phyloP scores from a whole-genome alignment of 2,888 invertebrate genomes.

The Antheraea yamamai region DNA sequence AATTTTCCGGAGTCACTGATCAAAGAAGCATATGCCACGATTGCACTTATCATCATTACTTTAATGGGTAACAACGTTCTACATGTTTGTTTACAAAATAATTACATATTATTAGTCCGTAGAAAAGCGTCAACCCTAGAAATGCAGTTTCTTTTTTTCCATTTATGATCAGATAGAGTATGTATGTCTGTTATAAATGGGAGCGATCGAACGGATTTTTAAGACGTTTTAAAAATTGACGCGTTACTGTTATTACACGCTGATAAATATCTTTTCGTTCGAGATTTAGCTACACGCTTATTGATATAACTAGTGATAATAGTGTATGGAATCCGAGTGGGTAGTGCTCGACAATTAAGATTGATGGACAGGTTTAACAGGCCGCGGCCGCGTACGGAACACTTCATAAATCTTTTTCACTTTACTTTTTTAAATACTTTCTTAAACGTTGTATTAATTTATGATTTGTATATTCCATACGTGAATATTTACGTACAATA shows the following conservation, averaged over 20 bases:
- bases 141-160: conserved; percentile 23
- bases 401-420: conserved; percentile 1
- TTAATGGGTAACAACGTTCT: not conserved
- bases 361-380: conserved; percentile 12
- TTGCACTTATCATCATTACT: not conserved
- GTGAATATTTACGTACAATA: not conserved
- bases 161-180: conserved; percentile 33
- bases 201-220: conserved; percentile 33
- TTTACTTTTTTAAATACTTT: not conserved
- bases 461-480: not conserved
- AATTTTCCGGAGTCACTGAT: too few relatives aligned
- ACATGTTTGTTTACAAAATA: not conserved
- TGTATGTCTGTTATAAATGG: conserved; percentile 35
- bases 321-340: conserved; percentile 1
- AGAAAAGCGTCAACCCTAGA: conserved; percentile 21
- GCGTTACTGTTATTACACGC: conserved; percentile 37
- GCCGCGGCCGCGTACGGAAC: not conserved
- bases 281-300: conserved; percentile 14
- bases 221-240: conserved; percentile 35
- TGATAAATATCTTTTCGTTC: conserved; percentile 31
- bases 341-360: conserved; percentile 15
- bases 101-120: not conserved
- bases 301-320: conserved; percentile 16
- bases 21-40: too few relatives aligned
- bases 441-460: not conserved